Percentiles rank a stretch among this genome's conserved stretches.
These are phyloP conservation scores for Acanthurus leucopareius DNA, from an alignment of 2,797 vertebrate genomes.

Conservation along the genomic window DNA sequence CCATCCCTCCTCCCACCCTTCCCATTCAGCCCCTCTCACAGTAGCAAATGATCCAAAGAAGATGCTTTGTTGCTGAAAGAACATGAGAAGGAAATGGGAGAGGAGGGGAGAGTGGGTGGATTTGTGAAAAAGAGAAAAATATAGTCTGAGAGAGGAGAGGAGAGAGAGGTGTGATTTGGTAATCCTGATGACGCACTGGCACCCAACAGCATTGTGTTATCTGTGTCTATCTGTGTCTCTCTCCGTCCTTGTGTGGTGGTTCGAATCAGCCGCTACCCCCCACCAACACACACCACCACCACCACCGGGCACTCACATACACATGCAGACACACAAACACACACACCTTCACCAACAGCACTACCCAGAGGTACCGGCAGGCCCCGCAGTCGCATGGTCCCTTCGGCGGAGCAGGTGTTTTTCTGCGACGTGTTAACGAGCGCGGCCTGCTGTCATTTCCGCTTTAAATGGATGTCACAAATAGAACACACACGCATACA, in stretches of 20 bases:
- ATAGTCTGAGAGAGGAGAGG: conserved; percentile 55
- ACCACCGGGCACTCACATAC: conserved; percentile 51
- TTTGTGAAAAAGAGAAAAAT: conserved; percentile 70
- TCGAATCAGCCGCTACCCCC: conserved; percentile 50
- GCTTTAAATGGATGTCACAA: conserved; percentile 90
- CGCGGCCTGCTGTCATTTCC: conserved; percentile 90
- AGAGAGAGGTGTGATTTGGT: conserved; percentile 76
- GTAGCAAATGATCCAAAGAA: conserved; percentile 74
- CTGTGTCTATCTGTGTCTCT: conserved; percentile 56
- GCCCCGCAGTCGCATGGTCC: conserved; percentile 87
- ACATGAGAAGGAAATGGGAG: conserved; percentile 66
- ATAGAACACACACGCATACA: conserved; percentile 80
- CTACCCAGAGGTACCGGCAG: conserved; percentile 86
- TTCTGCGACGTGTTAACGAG: conserved; percentile 90
- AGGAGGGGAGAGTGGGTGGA: conserved; percentile 68
- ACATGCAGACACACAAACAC: conserved; percentile 60
- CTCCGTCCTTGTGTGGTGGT: conserved; percentile 78
- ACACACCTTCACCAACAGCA: conserved; percentile 83
- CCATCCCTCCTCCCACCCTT: conserved; percentile 51
- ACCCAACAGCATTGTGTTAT: conserved; percentile 61
- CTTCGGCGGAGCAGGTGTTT: conserved; percentile 92
- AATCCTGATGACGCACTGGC: conserved; percentile 70
- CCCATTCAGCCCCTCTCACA: conserved; percentile 60
- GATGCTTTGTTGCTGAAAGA: conserved; percentile 78
- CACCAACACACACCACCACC: conserved; percentile 54